phyloP scores from a whole-genome alignment of 2,888 invertebrate species.

The Melieria picta region DNA sequence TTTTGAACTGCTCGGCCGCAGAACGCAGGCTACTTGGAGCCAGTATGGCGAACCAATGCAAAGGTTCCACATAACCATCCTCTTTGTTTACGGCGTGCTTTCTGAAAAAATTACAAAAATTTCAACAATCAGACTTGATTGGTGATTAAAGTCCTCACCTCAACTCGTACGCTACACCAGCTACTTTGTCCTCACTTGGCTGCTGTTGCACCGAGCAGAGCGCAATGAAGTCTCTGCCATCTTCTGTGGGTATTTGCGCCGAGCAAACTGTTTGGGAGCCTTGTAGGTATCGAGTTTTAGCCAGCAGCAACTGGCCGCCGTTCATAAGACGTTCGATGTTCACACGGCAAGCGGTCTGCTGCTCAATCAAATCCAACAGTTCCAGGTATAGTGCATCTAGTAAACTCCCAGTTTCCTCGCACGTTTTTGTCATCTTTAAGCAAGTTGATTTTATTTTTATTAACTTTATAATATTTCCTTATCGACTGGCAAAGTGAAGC shows the following conservation, averaged over 20 bases:
- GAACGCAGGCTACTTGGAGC: slow-evolving; percentile 82
- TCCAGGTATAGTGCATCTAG: slow-evolving; percentile 77
- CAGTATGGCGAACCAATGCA: slow-evolving; percentile 88
- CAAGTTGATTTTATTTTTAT: too few relatives aligned
- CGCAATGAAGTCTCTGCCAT: slow-evolving; percentile 68
- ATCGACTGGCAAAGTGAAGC: too few relatives aligned
- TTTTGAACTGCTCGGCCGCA: slow-evolving; percentile 80
- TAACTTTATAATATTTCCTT: too few relatives aligned
- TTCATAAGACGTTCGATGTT: slow-evolving; percentile 76
- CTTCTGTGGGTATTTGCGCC: slow-evolving; percentile 74
- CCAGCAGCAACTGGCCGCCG: slow-evolving; percentile 69
- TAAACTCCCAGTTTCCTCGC: slow-evolving; percentile 62
- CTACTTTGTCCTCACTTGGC: slow-evolving; percentile 60
- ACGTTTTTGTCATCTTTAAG: slow-evolving; percentile 6
- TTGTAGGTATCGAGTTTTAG: slow-evolving; percentile 82
- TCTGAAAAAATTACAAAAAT: slow-evolving; percentile 16
- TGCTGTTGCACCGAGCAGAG: slow-evolving; percentile 61
- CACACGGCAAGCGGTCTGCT: slow-evolving; percentile 75
- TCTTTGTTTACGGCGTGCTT: slow-evolving; percentile 59
- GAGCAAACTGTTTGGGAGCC: slow-evolving; percentile 78
- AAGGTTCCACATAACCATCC: slow-evolving; percentile 70
- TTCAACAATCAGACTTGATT: too few relatives aligned
- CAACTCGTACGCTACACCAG: slow-evolving; percentile 55
- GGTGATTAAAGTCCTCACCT: slow-evolving; percentile 49
- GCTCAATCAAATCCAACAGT: slow-evolving; percentile 78